These are phyloP conservation scores for Lacanobia wlatinum DNA, from an alignment of 2,888 invertebrate genomes.

Conservation along the genomic window DNA sequence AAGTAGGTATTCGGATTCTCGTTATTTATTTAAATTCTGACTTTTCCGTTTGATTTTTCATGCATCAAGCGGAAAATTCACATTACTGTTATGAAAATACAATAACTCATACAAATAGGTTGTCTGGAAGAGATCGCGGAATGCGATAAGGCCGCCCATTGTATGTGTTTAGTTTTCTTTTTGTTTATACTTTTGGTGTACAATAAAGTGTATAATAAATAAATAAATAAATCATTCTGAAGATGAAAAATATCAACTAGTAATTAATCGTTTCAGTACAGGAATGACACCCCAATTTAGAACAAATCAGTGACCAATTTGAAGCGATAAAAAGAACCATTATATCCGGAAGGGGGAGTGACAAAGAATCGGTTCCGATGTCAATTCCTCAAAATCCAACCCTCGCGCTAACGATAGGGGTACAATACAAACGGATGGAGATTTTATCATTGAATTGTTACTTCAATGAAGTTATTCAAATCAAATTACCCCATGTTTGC, in stretches of 20 bases:
- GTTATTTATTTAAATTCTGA: not conserved
- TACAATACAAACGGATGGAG: slow-evolving; percentile 3
- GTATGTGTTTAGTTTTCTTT: too few relatives aligned
- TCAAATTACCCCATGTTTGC: slow-evolving; percentile 23
- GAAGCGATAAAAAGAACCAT: slow-evolving; percentile 25
- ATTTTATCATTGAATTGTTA: slow-evolving; percentile 21
- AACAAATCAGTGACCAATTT: slow-evolving; percentile 24
- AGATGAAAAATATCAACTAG: not conserved
- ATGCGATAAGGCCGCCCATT: too few relatives aligned
- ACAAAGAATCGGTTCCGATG: slow-evolving; percentile 15
- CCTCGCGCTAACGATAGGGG: slow-evolving; percentile 37
- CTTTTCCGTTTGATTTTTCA: not conserved
- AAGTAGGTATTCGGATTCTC: not conserved
- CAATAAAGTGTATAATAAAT: too few relatives aligned
- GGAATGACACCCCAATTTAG: slow-evolving; percentile 11
- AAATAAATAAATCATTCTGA: not conserved
- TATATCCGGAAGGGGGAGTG: slow-evolving; percentile 13
- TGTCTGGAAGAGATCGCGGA: too few relatives aligned
- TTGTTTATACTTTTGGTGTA: too few relatives aligned
- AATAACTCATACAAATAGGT: too few relatives aligned
- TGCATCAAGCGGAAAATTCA: not conserved
- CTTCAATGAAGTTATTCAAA: slow-evolving; percentile 44
- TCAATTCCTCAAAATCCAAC: slow-evolving; percentile 27
- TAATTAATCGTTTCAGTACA: not conserved
- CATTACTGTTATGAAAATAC: not conserved